Conservation (phyloP, 2,888 invertebrate genomes). For the Cheilosia vernalis region DNA sequence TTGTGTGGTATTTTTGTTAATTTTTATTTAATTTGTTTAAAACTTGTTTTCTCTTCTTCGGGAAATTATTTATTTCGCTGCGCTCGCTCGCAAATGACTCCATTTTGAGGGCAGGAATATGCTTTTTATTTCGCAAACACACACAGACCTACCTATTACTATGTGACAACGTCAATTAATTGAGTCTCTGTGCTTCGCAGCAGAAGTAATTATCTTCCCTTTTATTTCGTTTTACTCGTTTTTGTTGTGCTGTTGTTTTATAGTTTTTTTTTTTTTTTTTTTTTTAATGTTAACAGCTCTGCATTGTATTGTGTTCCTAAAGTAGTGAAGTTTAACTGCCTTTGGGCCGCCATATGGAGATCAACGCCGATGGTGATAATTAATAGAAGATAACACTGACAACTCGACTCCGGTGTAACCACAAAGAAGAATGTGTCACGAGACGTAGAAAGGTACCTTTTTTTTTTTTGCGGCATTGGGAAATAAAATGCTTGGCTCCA, state of each 20-base stretch:
- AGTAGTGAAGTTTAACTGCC: slow-evolving; percentile 45
- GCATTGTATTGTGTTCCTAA: slow-evolving; percentile 17
- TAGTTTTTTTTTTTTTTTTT: neutral
- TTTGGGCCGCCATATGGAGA: slow-evolving; percentile 58
- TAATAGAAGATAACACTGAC: slow-evolving; percentile 67
- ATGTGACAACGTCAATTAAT: slow-evolving; percentile 48
- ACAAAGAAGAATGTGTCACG: slow-evolving; percentile 59
- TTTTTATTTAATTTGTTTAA: slow-evolving; percentile 7
- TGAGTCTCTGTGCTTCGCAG: slow-evolving; percentile 52
- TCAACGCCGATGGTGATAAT: slow-evolving; percentile 74
- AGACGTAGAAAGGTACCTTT: slow-evolving; percentile 12
- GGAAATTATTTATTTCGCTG: neutral
- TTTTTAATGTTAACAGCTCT: slow-evolving; percentile 29
- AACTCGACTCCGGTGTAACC: slow-evolving; percentile 25
- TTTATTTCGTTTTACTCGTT: slow-evolving; percentile 14
- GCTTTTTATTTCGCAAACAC: neutral
- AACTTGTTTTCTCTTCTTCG: slow-evolving; percentile 18
- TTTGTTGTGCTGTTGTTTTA: neutral
- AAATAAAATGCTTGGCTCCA: neutral
- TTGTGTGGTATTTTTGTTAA: slow-evolving; percentile 6
- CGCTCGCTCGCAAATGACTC: slow-evolving; percentile 23
- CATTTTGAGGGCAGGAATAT: slow-evolving; percentile 24
- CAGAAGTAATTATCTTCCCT: slow-evolving; percentile 64
- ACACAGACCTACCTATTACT: neutral
- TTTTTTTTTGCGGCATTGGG: neutral